Conservation (phyloP, 2,797 vertebrate genomes). For the Tinamus major region DNA sequence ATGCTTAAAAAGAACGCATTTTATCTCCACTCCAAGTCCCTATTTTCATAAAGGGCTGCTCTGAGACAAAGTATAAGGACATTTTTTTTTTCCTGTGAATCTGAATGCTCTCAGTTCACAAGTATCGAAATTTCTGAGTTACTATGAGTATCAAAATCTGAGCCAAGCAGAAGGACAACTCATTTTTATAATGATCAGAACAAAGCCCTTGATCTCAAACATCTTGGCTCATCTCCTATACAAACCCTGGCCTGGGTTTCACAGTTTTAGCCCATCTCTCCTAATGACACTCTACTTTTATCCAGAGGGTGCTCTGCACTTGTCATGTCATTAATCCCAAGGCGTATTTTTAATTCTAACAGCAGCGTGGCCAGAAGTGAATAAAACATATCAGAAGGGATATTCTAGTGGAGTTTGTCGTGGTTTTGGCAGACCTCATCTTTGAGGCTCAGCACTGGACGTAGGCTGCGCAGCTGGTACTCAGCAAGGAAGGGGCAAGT, state of each 20-base stretch:
- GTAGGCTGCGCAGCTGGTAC: background rate
- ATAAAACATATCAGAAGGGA: background rate
- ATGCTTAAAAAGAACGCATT: background rate
- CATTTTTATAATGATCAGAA: background rate
- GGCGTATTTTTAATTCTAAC: background rate
- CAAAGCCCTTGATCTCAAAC: constrained; percentile 34
- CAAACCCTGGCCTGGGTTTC: background rate
- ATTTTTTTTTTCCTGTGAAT: background rate
- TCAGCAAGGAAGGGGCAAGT: background rate
- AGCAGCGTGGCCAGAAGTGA: constrained; percentile 15
- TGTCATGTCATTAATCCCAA: background rate
- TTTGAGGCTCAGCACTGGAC: background rate
- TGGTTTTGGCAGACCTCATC: background rate
- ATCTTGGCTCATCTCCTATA: background rate
- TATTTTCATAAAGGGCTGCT: background rate
- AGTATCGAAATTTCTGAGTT: background rate
- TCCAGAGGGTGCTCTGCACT: background rate
- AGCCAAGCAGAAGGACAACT: constrained; percentile 33
- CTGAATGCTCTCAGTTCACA: background rate
- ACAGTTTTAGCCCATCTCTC: constrained; percentile 9
- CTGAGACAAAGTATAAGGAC: background rate
- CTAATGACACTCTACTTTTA: background rate
- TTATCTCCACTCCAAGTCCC: background rate
- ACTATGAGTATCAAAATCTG: constrained; percentile 8
- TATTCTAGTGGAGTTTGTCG: background rate